Evolutionary conservation across 2,888 invertebrate species (phyloP).

Genomic region (Nezara viridula): DNA sequence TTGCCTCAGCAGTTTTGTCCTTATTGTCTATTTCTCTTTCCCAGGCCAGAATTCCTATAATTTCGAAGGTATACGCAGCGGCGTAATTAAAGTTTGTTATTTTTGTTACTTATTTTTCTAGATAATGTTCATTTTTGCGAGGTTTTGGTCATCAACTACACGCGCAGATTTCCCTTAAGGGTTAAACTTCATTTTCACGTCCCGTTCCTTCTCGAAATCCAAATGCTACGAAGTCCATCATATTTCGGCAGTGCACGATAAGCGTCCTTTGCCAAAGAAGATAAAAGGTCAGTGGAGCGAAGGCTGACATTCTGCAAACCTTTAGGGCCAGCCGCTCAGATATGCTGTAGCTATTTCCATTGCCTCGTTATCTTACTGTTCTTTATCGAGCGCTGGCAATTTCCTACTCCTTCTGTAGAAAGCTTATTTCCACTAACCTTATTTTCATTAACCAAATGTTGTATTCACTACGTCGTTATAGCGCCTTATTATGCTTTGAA

Average conservation of each 20-base stretch:
- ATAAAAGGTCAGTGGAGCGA: constrained; percentile 37
- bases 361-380: constrained; percentile 29
- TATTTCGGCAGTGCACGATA: not conserved
- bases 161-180: too few species aligned
- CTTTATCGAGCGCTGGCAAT: constrained; percentile 16
- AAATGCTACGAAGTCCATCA: not conserved
- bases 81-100: too few species aligned
- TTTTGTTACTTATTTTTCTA: too few species aligned
- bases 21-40: too few species aligned
- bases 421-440: not conserved
- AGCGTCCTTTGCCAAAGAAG: constrained; percentile 14
- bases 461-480: not conserved
- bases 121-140: too few species aligned
- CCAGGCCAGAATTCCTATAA: too few species aligned
- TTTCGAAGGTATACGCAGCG: too few species aligned
- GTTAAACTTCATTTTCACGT: not conserved
- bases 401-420: not conserved
- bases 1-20: too few species aligned
- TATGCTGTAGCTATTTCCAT: not conserved
- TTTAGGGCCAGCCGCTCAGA: not conserved
- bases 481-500: not conserved
- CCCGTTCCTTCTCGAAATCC: not conserved
- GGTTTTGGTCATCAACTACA: too few species aligned
- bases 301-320: constrained; percentile 40
- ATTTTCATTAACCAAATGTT: not conserved